Evolutionary conservation across 2,888 invertebrate species (phyloP).

Genomic region (Aphodius sticticus): DNA sequence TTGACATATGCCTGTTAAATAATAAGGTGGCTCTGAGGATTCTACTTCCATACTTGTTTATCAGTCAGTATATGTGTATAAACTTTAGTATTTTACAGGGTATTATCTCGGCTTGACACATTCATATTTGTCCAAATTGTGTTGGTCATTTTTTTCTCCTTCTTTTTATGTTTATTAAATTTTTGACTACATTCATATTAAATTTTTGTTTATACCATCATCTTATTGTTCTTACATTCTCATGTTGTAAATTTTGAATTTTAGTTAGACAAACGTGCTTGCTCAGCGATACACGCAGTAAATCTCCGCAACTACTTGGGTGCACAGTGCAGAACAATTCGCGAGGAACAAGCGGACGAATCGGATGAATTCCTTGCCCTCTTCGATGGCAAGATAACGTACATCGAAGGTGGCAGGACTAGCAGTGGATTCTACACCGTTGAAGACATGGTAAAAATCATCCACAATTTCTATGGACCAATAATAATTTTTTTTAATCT

Average conservation of each 20-base stretch:
- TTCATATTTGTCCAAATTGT: too few species aligned
- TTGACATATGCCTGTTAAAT: too few species aligned
- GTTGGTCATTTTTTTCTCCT: too few species aligned
- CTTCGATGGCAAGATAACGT: slow-evolving; percentile 90
- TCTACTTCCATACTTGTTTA: too few species aligned
- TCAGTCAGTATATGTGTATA: too few species aligned
- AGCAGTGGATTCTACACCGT: slow-evolving; percentile 97
- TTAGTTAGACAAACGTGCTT: slow-evolving; percentile 92
- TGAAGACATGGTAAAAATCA: slow-evolving; percentile 78
- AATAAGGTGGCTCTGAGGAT: too few species aligned
- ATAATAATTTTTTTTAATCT: slow-evolving; percentile 28
- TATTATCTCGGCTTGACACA: too few species aligned
- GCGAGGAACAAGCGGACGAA: slow-evolving; percentile 98
- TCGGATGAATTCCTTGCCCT: slow-evolving; percentile 93
- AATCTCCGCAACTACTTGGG: slow-evolving; percentile 96
- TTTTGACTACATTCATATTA: too few species aligned
- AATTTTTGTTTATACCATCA: too few species aligned
- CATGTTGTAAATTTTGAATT: not conserved
- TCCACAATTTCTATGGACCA: not conserved
- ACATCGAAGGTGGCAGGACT: slow-evolving; percentile 98
- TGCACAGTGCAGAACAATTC: slow-evolving; percentile 90
- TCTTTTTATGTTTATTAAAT: too few species aligned
- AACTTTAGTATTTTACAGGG: too few species aligned
- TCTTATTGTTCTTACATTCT: too few species aligned
- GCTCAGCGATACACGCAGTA: slow-evolving; percentile 98